Evolutionary conservation across 37 sponge, comb jelly and placozoan species (phyloP), one percentile per base, ranked within the genome.

Genomic region (Ianthella basta): DNA sequence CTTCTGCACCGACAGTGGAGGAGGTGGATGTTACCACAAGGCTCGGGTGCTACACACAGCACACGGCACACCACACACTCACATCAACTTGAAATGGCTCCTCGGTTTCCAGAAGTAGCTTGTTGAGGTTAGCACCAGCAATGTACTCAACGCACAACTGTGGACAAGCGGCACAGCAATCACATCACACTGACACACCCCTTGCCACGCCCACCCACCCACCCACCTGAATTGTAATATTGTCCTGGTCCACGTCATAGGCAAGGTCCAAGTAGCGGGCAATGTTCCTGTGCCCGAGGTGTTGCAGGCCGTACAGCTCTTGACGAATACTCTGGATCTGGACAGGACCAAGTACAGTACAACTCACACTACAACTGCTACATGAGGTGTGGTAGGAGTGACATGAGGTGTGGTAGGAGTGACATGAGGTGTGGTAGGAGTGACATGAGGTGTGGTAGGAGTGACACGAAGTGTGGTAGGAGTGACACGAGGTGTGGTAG

Each of bases 181-280:
- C 55, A 61, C 6, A 44, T 34, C 54, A n/a, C 56, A 10, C 55
- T 53, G 39, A n/a, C 60, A 80, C 59, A 21, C 60, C 60, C 39
- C 20, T 69, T 55, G 70, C 21, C 80, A 50, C 39, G 24, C 36
- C 30, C 79, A 4, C 69, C 0, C 39, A 20, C 50, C 20, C 82
- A 29, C 83, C 56, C 63, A 92, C 92, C 88, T 85, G 83, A 4
- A 92, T 86, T 53, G 30, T 56, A 0, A 92, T 92, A 21, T 60
- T 80, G 54, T 86, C 66, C 21, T 33, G 36, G 34, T 84, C 82
- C 0, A 32, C 40, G 27, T 24, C 27, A 73, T 41, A 35, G 59
- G 25, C 87, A 84, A 95, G 87, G 57, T 34, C 55, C n/a, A 91
- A 72, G 63, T 87, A 89, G 39, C 86, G 75, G 37, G 89, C 83